Base-by-base conservation (phyloP, 2,113 vertebrate genomes). In the Neodon shergylaensis region DNA sequence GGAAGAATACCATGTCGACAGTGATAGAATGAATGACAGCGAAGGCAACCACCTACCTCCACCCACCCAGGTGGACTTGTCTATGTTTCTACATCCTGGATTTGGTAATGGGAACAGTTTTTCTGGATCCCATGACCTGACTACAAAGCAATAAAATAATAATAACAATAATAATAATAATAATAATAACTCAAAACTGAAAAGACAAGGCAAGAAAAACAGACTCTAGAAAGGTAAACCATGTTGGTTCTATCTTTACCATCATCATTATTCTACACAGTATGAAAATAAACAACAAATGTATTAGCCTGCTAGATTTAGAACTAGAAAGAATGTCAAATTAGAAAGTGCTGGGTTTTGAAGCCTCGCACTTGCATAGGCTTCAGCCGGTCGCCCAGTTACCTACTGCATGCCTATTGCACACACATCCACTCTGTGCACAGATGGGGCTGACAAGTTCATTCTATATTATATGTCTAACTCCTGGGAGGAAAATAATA, bases 71-170 rank as follows among this genome's bases (percentile, higher is more conserved):
- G 3, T 36, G 49, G 39, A 47, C 17, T 54, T 73, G 10, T 11
- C 81, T 44, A 31, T 44, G 65, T 79, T 72, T 39, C 85, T 65
- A 2, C n/a, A 95, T 54, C 49, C 70, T 65, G 11, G 42, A 70
- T 36, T 4, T 76, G 19, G 72, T 85, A 94, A 91, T 28, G 12
- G 19, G 10, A 87, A 76, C n/a, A 72, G n/a, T 19, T 76, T 87
- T 87, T 82, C 96, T 84, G 36, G 90, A 87, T 28, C 63, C 84
- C 77, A 88, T 42, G 28, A 91, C 82, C 44, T 66, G 1, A 54
- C 39, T 21, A 58, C 54, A 54, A 16, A 13, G 26, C 10, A 17
- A 4, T 16, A 54, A 16, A 54, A 54, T 54, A 52, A 52, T 52
- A 52, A 54, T 4, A 52, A 7, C 12, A 33, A 42, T 16, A 14